Conservation (phyloP, 2,797 vertebrate genomes). For the Xiphophorus birchmanni region DNA sequence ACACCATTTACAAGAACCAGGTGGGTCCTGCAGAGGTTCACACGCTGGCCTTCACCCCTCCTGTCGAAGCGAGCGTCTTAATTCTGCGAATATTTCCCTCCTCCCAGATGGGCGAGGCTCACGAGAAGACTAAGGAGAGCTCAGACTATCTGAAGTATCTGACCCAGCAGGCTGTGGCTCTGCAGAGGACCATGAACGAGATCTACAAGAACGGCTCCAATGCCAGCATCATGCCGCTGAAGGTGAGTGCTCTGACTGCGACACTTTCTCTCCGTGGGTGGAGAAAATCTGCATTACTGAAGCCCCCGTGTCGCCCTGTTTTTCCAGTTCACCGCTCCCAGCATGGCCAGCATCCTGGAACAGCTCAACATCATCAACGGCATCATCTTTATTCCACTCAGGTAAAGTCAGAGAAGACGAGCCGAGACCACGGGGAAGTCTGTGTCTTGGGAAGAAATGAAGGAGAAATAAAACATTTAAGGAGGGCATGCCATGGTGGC, state of each 20-base stretch:
- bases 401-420: constrained; percentile 75
- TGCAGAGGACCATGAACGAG: constrained; percentile 99
- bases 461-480: background rate
- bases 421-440: background rate
- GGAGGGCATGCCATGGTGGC: too few relatives aligned
- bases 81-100: background rate
- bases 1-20: constrained; percentile 99
- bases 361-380: constrained; percentile 99
- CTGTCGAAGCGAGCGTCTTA: background rate
- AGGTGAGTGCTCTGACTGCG: constrained; percentile 76
- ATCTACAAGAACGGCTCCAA: constrained; percentile 98
- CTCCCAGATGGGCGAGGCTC: constrained; percentile 91
- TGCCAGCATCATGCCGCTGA: constrained; percentile 95
- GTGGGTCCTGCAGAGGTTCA: constrained; percentile 63
- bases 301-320: constrained; percentile 9
- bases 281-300: background rate
- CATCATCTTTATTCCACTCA: constrained; percentile 99
- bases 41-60: background rate
- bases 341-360: constrained; percentile 96
- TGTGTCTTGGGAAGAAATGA: background rate
- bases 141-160: constrained; percentile 98
- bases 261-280: background rate
- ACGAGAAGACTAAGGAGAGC: constrained; percentile 99
- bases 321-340: constrained; percentile 95
- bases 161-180: constrained; percentile 96